phyloP scores from a whole-genome alignment of 2,797 vertebrate species.

The Triplophysa bombifrons region DNA sequence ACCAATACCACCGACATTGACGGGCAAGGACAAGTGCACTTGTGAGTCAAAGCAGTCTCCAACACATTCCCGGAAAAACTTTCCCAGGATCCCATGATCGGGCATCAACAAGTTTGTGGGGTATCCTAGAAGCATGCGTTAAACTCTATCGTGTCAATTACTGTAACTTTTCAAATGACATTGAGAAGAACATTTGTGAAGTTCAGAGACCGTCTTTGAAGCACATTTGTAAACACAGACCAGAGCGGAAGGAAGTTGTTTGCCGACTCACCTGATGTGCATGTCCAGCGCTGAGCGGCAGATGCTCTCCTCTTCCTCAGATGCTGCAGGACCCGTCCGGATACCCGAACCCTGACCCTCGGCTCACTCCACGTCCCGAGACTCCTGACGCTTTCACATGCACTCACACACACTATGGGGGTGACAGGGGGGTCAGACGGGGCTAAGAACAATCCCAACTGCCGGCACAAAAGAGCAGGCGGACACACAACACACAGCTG shows the following conservation, averaged over 20 bases:
- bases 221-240: constrained; percentile 29
- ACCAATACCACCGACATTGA: constrained; percentile 20
- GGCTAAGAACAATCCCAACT: constrained; percentile 55
- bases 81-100: constrained; percentile 33
- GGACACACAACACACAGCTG: constrained; percentile 61
- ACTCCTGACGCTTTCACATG: constrained; percentile 33
- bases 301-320: constrained; percentile 45
- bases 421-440: constrained; percentile 55
- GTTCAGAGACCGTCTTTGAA: not conserved
- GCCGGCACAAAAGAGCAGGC: constrained; percentile 53
- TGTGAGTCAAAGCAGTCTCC: constrained; percentile 19
- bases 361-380: constrained; percentile 41
- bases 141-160: not conserved
- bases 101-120: constrained; percentile 38
- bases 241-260: constrained; percentile 56
- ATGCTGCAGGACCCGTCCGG: constrained; percentile 38
- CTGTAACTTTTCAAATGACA: not conserved
- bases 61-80: constrained; percentile 38
- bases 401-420: constrained; percentile 48
- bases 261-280: constrained; percentile 80
- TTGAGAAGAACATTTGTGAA: not conserved
- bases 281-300: constrained; percentile 72
- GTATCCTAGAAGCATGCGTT: not conserved
- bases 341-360: constrained; percentile 44
- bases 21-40: constrained; percentile 26